phyloP scores from a whole-genome alignment of 1,140 invertebrate species.

The Drosophila varians region DNA sequence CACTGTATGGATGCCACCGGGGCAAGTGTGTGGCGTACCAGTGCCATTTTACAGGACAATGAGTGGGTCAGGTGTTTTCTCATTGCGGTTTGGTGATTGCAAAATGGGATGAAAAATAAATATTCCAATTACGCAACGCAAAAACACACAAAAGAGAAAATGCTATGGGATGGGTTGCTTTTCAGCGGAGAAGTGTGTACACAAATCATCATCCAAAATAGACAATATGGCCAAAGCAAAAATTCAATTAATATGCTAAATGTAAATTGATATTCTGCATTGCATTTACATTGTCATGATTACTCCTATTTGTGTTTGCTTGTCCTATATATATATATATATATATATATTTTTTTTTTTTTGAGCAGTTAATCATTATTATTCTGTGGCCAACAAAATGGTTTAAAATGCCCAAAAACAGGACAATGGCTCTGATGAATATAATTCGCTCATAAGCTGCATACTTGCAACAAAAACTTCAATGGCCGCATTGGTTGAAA shows the following conservation, averaged over 20 bases:
- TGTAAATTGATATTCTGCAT: constrained; percentile 73
- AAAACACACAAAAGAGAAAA: constrained; percentile 28
- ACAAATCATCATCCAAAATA: constrained; percentile 46
- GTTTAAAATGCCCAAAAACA: neutral
- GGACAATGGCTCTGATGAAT: constrained; percentile 25
- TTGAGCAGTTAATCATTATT: constrained; percentile 31
- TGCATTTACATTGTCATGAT: constrained; percentile 51
- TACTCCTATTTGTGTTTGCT: constrained; percentile 42
- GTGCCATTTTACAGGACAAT: constrained; percentile 38
- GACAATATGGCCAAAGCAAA: constrained; percentile 68
- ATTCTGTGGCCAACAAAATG: constrained; percentile 27
- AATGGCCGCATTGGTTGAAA: constrained; percentile 6
- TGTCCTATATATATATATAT: too few relatives aligned
- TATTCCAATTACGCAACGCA: constrained; percentile 69
- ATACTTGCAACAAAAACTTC: neutral
- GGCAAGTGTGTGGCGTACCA: constrained; percentile 24
- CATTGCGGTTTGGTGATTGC: constrained; percentile 68
- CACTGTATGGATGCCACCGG: neutral
- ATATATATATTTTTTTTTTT: constrained; percentile 9
- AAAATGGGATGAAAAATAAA: constrained; percentile 76
- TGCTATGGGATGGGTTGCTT: neutral
- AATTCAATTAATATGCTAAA: constrained; percentile 80
- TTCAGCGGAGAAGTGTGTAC: constrained; percentile 7
- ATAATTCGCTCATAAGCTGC: constrained; percentile 30
- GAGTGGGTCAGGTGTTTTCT: constrained; percentile 22